Percentiles rank a stretch among this genome's conserved stretches.
These are phyloP conservation scores for Caenorhabditis parvicauda DNA, from an alignment of 2,888 invertebrate genomes.

Conservation along the genomic window DNA sequence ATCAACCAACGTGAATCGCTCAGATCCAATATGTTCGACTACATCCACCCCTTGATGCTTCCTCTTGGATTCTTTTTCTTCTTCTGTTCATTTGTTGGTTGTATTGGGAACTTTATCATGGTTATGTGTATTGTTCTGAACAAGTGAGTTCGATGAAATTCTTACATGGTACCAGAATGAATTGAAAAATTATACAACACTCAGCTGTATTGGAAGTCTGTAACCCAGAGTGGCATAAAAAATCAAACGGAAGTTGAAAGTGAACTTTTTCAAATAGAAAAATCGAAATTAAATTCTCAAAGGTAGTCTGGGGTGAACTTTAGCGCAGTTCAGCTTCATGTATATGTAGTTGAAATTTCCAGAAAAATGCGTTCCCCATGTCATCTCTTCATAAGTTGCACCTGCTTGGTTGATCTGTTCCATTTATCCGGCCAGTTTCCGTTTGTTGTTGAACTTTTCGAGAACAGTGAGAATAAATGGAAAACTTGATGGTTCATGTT, in stretches of 20 bases:
- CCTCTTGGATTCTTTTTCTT: slow-evolving; percentile 30
- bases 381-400: slow-evolving; percentile 18
- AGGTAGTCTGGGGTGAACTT: too few relatives aligned
- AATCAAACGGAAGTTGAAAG: too few relatives aligned
- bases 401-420: slow-evolving; percentile 15
- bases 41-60: slow-evolving; percentile 25
- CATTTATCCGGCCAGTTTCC: slow-evolving; percentile 19
- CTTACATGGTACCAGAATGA: too few relatives aligned
- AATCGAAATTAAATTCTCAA: too few relatives aligned
- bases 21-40: slow-evolving; percentile 26
- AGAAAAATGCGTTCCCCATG: slow-evolving; percentile 20
- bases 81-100: slow-evolving; percentile 13
- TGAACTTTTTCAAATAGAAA: too few relatives aligned
- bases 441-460: slow-evolving; percentile 15
- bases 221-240: too few relatives aligned
- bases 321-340: too few relatives aligned
- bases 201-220: too few relatives aligned
- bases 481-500: neutral
- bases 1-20: too few relatives aligned
- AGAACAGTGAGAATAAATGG: slow-evolving; percentile 8
- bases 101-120: slow-evolving; percentile 18
- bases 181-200: too few relatives aligned
- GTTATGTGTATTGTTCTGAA: slow-evolving; percentile 16
- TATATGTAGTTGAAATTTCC: too few relatives aligned
- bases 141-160: too few relatives aligned